A percentile compares a stretch with the other conserved stretches of the same genome.
Conservation (phyloP, 2,113 vertebrate genomes). For the Malaclemys terrapin region DNA sequence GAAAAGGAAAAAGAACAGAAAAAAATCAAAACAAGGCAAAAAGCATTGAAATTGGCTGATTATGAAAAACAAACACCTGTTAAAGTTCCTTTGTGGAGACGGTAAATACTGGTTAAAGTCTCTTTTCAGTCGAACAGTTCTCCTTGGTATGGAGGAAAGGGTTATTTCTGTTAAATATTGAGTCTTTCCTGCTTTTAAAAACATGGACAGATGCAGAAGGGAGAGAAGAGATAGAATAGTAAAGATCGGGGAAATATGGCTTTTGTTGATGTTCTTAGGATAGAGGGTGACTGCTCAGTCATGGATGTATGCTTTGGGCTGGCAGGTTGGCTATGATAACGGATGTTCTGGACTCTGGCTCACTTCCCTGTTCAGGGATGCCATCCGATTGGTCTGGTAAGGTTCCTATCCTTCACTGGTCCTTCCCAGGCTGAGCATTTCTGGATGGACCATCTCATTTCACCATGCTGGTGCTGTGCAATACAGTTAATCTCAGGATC, state of each 20-base stretch:
- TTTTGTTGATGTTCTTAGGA: background rate
- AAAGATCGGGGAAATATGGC: background rate
- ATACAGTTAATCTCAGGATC: too few species aligned
- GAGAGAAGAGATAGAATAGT: background rate
- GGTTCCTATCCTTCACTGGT: too few species aligned
- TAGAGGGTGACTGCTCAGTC: background rate
- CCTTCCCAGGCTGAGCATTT: too few species aligned
- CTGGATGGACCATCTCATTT: too few species aligned
- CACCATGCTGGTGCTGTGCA: too few species aligned
- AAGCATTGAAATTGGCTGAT: background rate
- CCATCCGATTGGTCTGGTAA: background rate
- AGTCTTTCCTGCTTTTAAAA: background rate
- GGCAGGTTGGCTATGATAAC: background rate
- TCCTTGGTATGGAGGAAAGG: background rate
- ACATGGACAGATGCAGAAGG: background rate
- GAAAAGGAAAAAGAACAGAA: background rate
- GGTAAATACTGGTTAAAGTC: background rate
- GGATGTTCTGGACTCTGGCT: too few species aligned
- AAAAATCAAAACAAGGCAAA: background rate
- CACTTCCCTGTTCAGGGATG: background rate
- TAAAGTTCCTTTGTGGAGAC: background rate
- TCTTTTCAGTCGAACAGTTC: background rate
- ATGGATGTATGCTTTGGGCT: background rate
- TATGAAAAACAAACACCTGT: background rate
- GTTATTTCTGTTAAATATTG: background rate